A percentile compares a stretch with the other conserved stretches of the same genome.
These are phyloP conservation scores for Nomada hirtipes DNA, from an alignment of 2,888 invertebrate species.

Conservation along the genomic window DNA sequence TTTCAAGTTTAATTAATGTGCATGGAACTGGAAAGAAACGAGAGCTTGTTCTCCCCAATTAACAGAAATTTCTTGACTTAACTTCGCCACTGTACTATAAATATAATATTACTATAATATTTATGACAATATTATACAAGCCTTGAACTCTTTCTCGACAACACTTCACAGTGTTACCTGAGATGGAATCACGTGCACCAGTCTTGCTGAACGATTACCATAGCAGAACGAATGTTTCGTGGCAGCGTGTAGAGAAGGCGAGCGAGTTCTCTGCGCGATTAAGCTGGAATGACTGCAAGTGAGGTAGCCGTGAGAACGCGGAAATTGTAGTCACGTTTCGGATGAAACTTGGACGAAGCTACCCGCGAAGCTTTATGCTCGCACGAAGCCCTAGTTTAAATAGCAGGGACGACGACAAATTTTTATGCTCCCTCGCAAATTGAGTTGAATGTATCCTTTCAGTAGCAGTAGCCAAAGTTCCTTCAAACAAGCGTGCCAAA, in stretches of 20 bases:
- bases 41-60: too few species aligned
- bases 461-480: too few species aligned
- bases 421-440: background rate
- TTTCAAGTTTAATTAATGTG: too few species aligned
- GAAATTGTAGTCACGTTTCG: conserved; percentile 38
- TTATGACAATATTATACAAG: too few species aligned
- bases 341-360: conserved; percentile 31
- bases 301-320: conserved; percentile 12
- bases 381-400: conserved; percentile 10
- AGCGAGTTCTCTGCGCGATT: conserved; percentile 15
- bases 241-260: background rate
- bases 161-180: too few species aligned
- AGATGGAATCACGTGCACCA: too few species aligned
- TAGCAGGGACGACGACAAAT: background rate
- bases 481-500: too few species aligned
- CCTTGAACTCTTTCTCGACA: too few species aligned
- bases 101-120: too few species aligned
- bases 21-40: too few species aligned
- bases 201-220: conserved; percentile 22
- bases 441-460: background rate
- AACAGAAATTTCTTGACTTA: too few species aligned
- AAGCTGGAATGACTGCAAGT: background rate
- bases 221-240: conserved; percentile 5
- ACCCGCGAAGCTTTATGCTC: conserved; percentile 1
- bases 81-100: too few species aligned